These are phyloP conservation scores for Notoglanidium macrostoma DNA, from an alignment of 2,797 vertebrate genomes.

Conservation along the genomic window DNA sequence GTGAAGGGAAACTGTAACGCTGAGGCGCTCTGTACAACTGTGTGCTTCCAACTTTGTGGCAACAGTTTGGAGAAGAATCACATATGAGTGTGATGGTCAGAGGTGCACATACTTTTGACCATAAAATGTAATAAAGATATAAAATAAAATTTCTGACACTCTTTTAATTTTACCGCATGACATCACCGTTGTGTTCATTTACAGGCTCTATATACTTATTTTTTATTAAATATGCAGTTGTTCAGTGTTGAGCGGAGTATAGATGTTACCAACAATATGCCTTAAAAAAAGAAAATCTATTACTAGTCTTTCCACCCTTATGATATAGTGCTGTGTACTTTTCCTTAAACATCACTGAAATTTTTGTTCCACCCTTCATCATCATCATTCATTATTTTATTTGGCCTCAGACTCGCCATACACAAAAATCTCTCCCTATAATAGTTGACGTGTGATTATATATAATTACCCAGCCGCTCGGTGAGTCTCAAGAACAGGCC, in stretches of 20 bases:
- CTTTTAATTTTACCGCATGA: not conserved
- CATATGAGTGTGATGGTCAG: not conserved
- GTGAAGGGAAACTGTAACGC: no score
- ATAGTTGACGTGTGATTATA: constrained; percentile 22
- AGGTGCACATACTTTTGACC: not conserved
- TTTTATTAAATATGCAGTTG: not conserved
- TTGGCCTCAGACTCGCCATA: not conserved
- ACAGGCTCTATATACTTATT: not conserved
- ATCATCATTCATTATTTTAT: not conserved
- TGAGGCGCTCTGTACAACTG: not conserved
- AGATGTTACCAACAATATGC: not conserved
- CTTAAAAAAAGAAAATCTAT: not conserved
- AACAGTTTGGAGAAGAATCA: not conserved
- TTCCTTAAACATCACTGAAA: not conserved
- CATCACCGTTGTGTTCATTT: not conserved
- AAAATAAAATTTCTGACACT: not conserved
- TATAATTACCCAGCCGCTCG: constrained; percentile 15
- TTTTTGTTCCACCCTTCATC: not conserved
- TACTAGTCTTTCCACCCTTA: not conserved
- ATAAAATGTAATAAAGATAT: not conserved
- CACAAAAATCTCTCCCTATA: not conserved
- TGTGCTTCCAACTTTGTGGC: not conserved
- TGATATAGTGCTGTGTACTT: not conserved
- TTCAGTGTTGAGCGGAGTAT: not conserved
- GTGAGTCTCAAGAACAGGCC: not conserved